Conservation (phyloP, 2,797 vertebrate genomes). For the Odontamblyopus rebecca region DNA sequence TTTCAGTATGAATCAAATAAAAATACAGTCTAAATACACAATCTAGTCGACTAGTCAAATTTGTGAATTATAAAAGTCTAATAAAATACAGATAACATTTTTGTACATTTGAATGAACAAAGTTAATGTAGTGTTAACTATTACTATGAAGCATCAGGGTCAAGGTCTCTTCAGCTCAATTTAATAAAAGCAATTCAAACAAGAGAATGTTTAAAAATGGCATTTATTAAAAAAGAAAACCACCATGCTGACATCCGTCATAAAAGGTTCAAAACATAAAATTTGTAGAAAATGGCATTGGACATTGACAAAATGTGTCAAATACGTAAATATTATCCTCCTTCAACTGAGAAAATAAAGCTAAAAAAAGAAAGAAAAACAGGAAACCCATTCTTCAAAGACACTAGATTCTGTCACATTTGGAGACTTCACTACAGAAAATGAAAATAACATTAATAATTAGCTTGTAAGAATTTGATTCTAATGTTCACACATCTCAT, state of each 20-base stretch:
- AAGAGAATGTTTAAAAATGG: slow-evolving; percentile 78
- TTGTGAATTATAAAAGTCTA: too few species aligned
- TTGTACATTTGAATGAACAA: neutral
- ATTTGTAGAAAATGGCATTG: slow-evolving; percentile 54
- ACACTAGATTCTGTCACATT: slow-evolving; percentile 25
- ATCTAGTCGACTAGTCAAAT: too few species aligned
- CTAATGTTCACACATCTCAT: slow-evolving; percentile 2
- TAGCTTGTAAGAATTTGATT: slow-evolving; percentile 11
- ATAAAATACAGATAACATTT: neutral
- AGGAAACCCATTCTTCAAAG: slow-evolving; percentile 34
- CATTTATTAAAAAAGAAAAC: slow-evolving; percentile 73
- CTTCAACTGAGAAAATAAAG: slow-evolving; percentile 25
- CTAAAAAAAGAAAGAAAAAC: slow-evolving; percentile 31
- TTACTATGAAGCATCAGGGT: neutral
- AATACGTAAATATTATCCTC: slow-evolving; percentile 67
- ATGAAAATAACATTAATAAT: slow-evolving; percentile 9
- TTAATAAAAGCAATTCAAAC: slow-evolving; percentile 44
- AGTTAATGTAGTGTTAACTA: neutral
- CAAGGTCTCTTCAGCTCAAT: slow-evolving; percentile 1
- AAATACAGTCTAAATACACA: too few species aligned
- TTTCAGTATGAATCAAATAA: too few species aligned
- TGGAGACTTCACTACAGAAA: slow-evolving; percentile 18
- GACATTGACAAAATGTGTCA: slow-evolving; percentile 53
- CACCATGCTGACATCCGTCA: slow-evolving; percentile 62
- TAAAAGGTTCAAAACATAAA: slow-evolving; percentile 52